Evolutionary conservation across 2,888 invertebrate genomes (phyloP).

Genomic region (Eurois occulta): DNA sequence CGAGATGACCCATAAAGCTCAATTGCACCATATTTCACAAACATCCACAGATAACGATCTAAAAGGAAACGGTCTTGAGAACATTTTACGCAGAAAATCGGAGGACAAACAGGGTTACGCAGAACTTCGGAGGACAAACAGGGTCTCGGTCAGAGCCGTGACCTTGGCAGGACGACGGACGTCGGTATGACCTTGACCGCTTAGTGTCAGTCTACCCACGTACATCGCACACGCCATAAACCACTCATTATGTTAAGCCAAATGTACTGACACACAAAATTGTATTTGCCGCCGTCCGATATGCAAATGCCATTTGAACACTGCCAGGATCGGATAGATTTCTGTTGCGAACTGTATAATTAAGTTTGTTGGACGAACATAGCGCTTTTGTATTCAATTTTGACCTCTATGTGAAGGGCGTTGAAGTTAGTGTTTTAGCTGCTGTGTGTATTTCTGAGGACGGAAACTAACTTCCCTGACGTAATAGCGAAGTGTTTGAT

Average conservation of each 20-base stretch:
- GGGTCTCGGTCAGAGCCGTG: slow-evolving; percentile 64
- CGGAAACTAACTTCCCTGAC: slow-evolving; percentile 78
- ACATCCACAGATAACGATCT: slow-evolving; percentile 57
- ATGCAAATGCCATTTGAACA: slow-evolving; percentile 51
- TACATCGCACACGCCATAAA: slow-evolving; percentile 68
- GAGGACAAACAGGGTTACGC: slow-evolving; percentile 61
- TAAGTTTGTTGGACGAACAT: slow-evolving; percentile 61
- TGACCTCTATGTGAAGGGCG: slow-evolving; percentile 69
- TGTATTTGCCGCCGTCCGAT: slow-evolving; percentile 59
- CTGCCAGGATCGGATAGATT: slow-evolving; percentile 44
- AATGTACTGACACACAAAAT: slow-evolving; percentile 63
- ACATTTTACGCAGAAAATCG: slow-evolving; percentile 60
- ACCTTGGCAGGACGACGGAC: slow-evolving; percentile 71
- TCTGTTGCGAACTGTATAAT: slow-evolving; percentile 49
- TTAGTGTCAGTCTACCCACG: slow-evolving; percentile 74
- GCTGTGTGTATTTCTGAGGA: slow-evolving; percentile 54
- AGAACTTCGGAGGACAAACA: slow-evolving; percentile 63
- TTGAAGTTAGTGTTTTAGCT: slow-evolving; percentile 56
- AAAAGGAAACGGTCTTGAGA: slow-evolving; percentile 40
- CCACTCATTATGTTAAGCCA: slow-evolving; percentile 67
- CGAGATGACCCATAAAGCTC: slow-evolving; percentile 46
- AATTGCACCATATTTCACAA: slow-evolving; percentile 53
- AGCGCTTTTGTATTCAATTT: slow-evolving; percentile 71
- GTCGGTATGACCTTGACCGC: slow-evolving; percentile 72
- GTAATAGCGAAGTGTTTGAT: slow-evolving; percentile 76